Conservation (phyloP, 1,140 invertebrate species). For the Psilanteris sp. region DNA sequence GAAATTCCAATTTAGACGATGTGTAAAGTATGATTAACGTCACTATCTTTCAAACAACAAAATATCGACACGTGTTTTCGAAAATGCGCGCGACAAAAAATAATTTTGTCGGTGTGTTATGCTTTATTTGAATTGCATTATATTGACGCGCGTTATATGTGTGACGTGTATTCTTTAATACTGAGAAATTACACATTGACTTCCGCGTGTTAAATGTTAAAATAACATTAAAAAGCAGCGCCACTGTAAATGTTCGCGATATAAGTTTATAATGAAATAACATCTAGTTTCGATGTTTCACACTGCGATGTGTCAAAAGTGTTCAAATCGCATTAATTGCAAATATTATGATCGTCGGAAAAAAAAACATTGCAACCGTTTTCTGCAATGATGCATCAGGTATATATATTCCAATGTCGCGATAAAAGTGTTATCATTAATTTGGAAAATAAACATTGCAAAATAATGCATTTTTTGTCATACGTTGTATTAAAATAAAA, state of each 20-base stretch:
- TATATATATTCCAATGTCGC: no score
- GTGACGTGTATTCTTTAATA: no score
- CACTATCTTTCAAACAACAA: conserved; percentile 34
- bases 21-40: conserved; percentile 49
- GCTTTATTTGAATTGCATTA: conserved; percentile 4
- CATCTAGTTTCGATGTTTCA: conserved; percentile 6
- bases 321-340: conserved; percentile 11
- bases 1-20: conserved; percentile 57
- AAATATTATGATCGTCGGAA: conserved; percentile 2
- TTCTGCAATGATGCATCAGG: conserved; percentile 1
- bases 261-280: conserved; percentile 3
- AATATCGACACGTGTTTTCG: conserved; percentile 32
- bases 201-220: conserved; percentile 18
- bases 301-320: conserved; percentile 1
- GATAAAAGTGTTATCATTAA: no score
- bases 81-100: not conserved
- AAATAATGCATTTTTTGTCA: no score
- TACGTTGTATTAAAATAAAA: no score
- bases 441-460: no score
- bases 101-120: not conserved
- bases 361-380: conserved; percentile 1
- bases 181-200: conserved; percentile 1
- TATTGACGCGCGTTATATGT: no score
- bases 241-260: not conserved
- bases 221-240: conserved; percentile 5